Evolutionary conservation across 1,140 invertebrate species (phyloP).

Genomic region (Pachypsylla venusta): DNA sequence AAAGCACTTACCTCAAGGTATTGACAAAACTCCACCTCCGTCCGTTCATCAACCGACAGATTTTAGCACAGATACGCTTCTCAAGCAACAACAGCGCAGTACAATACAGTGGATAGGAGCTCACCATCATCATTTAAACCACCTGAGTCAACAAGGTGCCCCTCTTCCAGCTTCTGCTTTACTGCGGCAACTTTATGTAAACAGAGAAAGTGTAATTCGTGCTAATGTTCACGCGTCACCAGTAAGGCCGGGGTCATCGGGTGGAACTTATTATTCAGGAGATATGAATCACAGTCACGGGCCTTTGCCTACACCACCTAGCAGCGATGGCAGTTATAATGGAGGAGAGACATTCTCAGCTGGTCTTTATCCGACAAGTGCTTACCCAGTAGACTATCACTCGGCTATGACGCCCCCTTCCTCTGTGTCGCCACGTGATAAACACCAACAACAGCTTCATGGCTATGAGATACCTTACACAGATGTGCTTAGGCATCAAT

Average conservation of each 20-base stretch:
- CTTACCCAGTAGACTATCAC: slow-evolving; percentile 63
- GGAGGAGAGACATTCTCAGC: slow-evolving; percentile 35
- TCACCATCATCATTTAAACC: slow-evolving; percentile 44
- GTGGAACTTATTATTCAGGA: slow-evolving; percentile 26
- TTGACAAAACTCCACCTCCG: slow-evolving; percentile 38
- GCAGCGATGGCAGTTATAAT: slow-evolving; percentile 61
- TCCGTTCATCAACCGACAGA: slow-evolving; percentile 54
- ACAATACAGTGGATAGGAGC: slow-evolving; percentile 90
- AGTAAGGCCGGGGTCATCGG: slow-evolving; percentile 31
- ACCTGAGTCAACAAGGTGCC: slow-evolving; percentile 44
- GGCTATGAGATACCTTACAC: slow-evolving; percentile 33
- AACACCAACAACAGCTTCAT: slow-evolving; percentile 44
- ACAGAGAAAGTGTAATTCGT: slow-evolving; percentile 83
- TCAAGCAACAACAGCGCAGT: slow-evolving; percentile 66
- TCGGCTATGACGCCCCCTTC: slow-evolving; percentile 90
- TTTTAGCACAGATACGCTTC: slow-evolving; percentile 68
- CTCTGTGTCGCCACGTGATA: slow-evolving; percentile 82
- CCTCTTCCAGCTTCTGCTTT: slow-evolving; percentile 65
- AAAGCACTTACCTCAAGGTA: slow-evolving; percentile 60
- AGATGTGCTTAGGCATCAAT: slow-evolving; percentile 42
- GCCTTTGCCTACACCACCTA: slow-evolving; percentile 70
- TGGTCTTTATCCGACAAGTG: slow-evolving; percentile 31
- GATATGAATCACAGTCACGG: slow-evolving; percentile 36
- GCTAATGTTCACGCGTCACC: slow-evolving; percentile 64
- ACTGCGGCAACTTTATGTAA: slow-evolving; percentile 77